Conservation (phyloP, 2,113 vertebrate genomes). For the Mixornis gularis region DNA sequence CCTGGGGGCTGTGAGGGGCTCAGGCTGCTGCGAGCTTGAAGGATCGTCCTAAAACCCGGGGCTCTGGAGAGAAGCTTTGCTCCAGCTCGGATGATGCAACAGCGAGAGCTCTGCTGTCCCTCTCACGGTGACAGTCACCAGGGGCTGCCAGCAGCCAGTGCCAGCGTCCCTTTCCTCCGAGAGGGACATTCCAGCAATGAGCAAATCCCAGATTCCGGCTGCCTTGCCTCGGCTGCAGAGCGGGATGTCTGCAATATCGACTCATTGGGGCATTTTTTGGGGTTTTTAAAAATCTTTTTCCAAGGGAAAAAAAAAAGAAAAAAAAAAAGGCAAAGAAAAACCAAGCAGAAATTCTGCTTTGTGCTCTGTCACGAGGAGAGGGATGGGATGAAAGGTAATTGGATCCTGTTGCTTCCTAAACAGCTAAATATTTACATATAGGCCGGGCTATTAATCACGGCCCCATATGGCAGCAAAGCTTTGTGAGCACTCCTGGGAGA, state of each 20-base stretch:
- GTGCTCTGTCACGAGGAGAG: conserved; percentile 19
- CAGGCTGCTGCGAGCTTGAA: background rate
- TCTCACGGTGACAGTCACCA: background rate
- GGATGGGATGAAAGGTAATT: conserved; percentile 60
- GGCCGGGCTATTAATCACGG: conserved; percentile 44
- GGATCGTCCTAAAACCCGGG: background rate
- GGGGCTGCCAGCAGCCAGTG: background rate
- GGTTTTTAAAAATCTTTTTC: background rate
- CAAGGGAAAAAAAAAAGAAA: no score
- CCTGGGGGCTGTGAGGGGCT: accelerated
- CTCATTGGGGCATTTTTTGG: background rate
- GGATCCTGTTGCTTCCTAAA: conserved; percentile 61
- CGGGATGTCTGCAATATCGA: conserved; percentile 21
- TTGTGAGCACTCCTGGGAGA: conserved; percentile 27
- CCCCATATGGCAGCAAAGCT: conserved; percentile 55
- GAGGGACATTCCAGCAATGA: background rate
- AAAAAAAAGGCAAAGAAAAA: background rate
- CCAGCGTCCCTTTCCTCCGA: background rate
- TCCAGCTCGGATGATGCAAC: background rate
- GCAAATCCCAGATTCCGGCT: background rate
- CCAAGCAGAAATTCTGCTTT: background rate
- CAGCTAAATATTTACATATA: conserved; percentile 67
- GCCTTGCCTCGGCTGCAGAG: background rate
- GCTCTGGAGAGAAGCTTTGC: background rate
- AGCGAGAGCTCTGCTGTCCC: background rate